Percentiles rank a stretch among this genome's conserved stretches.
Conservation (phyloP, 2,888 invertebrate genomes). For the Stenichneumon culpator region DNA sequence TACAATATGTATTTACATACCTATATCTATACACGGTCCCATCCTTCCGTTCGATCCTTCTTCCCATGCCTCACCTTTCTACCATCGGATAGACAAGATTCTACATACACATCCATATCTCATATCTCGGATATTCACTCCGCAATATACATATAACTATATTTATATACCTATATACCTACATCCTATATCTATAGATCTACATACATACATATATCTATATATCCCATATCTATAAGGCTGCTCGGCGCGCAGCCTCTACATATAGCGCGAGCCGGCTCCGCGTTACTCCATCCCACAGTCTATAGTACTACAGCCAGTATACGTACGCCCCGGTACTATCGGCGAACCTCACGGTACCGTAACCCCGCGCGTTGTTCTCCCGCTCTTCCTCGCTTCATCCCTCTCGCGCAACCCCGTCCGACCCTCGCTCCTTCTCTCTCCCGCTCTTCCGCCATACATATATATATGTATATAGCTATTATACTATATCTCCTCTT, state of each 20-base stretch:
- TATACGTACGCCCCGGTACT: conserved; percentile 37
- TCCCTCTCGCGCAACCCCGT: conserved; percentile 55
- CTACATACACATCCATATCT: conserved; percentile 48
- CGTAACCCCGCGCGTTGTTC: conserved; percentile 54
- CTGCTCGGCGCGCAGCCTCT: neutral
- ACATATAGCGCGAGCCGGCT: conserved; percentile 27
- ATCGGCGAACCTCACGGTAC: conserved; percentile 56
- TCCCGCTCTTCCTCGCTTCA: conserved; percentile 67
- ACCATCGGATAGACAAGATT: conserved; percentile 43
- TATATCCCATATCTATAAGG: neutral
- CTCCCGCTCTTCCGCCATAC: conserved; percentile 10
- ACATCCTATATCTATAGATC: neutral
- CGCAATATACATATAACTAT: too few species aligned
- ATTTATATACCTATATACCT: conserved; percentile 3
- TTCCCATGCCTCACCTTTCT: conserved; percentile 41
- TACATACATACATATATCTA: conserved; percentile 21
- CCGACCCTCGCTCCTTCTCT: conserved; percentile 21
- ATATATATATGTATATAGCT: conserved; percentile 22
- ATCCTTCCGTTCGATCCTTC: conserved; percentile 65
- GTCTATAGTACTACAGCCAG: conserved; percentile 5
- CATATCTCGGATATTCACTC: conserved; percentile 49
- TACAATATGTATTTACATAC: too few species aligned
- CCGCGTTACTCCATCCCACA: conserved; percentile 24
- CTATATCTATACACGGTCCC: too few species aligned
- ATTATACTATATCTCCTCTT: conserved; percentile 34